phyloP scores from a whole-genome alignment of 2,888 invertebrate species.

The Diaphora mendica region DNA sequence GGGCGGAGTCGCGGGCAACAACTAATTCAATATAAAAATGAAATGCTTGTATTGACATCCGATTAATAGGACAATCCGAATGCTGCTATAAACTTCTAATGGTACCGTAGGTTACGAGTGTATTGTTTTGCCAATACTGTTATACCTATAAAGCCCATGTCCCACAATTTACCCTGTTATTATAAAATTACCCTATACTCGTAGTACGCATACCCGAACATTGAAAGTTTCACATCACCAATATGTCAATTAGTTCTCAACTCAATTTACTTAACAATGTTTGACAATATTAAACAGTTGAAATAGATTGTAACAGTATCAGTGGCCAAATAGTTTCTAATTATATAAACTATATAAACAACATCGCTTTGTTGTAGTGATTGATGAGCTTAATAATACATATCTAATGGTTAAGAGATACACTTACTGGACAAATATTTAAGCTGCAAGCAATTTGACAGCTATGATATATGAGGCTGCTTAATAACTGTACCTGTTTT shows the following conservation, averaged over 20 bases:
- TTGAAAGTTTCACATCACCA: background rate
- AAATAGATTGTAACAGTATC: slow-evolving; percentile 1
- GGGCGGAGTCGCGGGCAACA: too few relatives aligned
- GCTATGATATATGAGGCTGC: slow-evolving; percentile 48
- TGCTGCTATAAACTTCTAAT: too few relatives aligned
- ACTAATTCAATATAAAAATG: too few relatives aligned
- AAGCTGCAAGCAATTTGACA: slow-evolving; percentile 48
- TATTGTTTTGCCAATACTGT: too few relatives aligned
- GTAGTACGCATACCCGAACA: background rate
- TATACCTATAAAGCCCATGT: too few relatives aligned
- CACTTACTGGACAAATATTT: slow-evolving; percentile 52
- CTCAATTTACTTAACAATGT: background rate
- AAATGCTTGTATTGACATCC: too few relatives aligned
- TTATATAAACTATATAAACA: slow-evolving; percentile 44
- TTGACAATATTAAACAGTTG: slow-evolving; percentile 1
- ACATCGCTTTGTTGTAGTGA: slow-evolving; percentile 43
- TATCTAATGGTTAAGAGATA: slow-evolving; percentile 41
- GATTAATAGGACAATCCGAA: too few relatives aligned
- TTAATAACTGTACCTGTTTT: slow-evolving; percentile 35
- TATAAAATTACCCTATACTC: background rate
- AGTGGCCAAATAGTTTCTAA: slow-evolving; percentile 16
- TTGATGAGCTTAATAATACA: slow-evolving; percentile 45
- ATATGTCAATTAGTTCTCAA: background rate
- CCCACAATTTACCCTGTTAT: background rate
- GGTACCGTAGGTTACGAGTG: too few relatives aligned